Evolutionary conservation across 1,140 invertebrate genomes (phyloP), one percentile per base, ranked within the genome.

Genomic region (Listronotus oregonensis): DNA sequence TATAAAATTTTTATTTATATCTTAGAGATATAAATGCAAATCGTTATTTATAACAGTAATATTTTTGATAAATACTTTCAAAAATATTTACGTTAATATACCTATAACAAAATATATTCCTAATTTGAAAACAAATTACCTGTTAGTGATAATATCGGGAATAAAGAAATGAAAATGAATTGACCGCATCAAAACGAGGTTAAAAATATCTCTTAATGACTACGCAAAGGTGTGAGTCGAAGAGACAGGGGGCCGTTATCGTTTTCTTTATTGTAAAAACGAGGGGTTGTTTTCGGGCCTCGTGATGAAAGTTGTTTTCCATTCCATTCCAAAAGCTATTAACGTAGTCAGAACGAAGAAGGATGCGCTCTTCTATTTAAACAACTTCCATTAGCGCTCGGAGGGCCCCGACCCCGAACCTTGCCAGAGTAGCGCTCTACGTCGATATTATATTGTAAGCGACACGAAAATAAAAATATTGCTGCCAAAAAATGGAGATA

Each of bases 281-380:
- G 67, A 58, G 60, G 67, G 62, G 67, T 64, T 68, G 66, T 68
- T 68, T 60, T 68, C 56, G 49, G 61, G 63, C 34, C 44, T 66
- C 60, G 64, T 69, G 67, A 73, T 58, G 67, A 68, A 71, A 74
- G 71, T 74, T 74, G 74, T 76, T 76, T 76, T 74, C 74, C 69
- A 73, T 74, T 73, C 68, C 74, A 70, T 74, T 75, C 70, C 72
- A 66, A 67, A 67, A 70, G 74, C 74, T 73, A 76, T 76, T 76
- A 76, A 70, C 70, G 70, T 54, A 71, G 74, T 72, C 71, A 74
- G 65, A 70, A 69, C 70, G 69, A 71, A 71, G 73, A 72, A 75
- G 71, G 73, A 74, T 74, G 70, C 73, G 71, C 65, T 71, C 69
- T 74, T 71, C 72, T 73, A 73, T 75, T 75, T 75, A 75, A 75